phyloP scores from a whole-genome alignment of 2,888 invertebrate species.

The Plutella xylostella region DNA sequence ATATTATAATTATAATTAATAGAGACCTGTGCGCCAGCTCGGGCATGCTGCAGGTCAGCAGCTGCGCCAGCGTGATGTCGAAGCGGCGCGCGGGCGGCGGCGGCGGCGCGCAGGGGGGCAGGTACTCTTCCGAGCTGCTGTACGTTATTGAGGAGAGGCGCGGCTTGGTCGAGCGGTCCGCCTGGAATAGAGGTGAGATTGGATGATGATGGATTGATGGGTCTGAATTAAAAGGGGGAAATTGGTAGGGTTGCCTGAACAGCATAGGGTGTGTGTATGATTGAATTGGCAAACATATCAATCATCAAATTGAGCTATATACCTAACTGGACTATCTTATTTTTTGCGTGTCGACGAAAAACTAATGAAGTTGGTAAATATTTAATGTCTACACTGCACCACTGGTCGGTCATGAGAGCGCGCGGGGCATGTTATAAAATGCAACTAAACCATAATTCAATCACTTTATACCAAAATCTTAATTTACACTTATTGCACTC shows the following conservation, averaged over 20 bases:
- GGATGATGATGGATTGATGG: too few species aligned
- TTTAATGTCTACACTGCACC: too few species aligned
- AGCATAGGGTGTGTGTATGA: background rate
- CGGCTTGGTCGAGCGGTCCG: constrained; percentile 45
- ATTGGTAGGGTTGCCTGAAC: too few species aligned
- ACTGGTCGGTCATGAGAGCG: too few species aligned
- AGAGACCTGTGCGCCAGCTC: constrained; percentile 81
- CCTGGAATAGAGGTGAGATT: constrained; percentile 24
- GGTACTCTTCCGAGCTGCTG: constrained; percentile 76
- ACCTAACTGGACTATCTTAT: background rate
- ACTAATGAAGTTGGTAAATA: background rate
- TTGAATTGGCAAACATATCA: too few species aligned
- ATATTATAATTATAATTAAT: too few species aligned
- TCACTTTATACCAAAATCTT: too few species aligned
- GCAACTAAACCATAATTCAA: too few species aligned
- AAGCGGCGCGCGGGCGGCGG: constrained; percentile 66
- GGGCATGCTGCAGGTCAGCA: constrained; percentile 84
- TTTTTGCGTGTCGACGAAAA: background rate
- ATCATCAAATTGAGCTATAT: too few species aligned
- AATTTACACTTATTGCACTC: too few species aligned
- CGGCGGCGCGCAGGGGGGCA: constrained; percentile 72
- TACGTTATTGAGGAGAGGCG: constrained; percentile 51
- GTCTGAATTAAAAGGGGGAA: too few species aligned
- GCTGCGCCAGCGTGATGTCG: constrained; percentile 85
- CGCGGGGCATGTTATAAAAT: too few species aligned